Percentiles rank a stretch among this genome's conserved stretches.
Conservation (phyloP, 2,888 invertebrate species). For the Lathronympha strigana region DNA sequence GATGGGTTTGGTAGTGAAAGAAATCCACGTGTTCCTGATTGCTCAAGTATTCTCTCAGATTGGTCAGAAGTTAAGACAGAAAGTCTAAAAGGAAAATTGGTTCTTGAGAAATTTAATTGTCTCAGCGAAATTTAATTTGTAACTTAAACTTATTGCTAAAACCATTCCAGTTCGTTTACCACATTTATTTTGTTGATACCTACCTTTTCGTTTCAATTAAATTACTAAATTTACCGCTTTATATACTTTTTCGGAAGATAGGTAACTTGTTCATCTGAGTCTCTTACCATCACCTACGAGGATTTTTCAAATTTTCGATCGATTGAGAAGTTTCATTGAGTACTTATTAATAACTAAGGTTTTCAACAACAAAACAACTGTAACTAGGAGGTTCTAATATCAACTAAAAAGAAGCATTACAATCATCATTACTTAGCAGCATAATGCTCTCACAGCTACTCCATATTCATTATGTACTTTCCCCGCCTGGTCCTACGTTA, state of each 20-base stretch:
- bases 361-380: too few species aligned
- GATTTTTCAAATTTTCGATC: too few species aligned
- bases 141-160: neutral
- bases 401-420: neutral
- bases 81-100: neutral
- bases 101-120: neutral
- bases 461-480: constrained; percentile 31
- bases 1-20: too few species aligned
- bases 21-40: too few species aligned
- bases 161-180: too few species aligned
- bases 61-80: too few species aligned
- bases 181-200: neutral
- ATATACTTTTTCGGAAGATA: neutral
- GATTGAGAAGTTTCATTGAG: too few species aligned
- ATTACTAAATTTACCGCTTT: neutral
- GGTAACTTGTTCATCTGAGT: too few species aligned
- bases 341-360: too few species aligned
- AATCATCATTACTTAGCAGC: neutral
- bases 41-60: too few species aligned
- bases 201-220: neutral
- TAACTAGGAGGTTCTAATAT: neutral
- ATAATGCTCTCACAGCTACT: constrained; percentile 20
- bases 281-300: too few species aligned
- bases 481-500: constrained; percentile 26
- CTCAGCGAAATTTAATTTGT: neutral